Conservation (phyloP, 2,888 invertebrate species). For the Lycaena phlaeas region DNA sequence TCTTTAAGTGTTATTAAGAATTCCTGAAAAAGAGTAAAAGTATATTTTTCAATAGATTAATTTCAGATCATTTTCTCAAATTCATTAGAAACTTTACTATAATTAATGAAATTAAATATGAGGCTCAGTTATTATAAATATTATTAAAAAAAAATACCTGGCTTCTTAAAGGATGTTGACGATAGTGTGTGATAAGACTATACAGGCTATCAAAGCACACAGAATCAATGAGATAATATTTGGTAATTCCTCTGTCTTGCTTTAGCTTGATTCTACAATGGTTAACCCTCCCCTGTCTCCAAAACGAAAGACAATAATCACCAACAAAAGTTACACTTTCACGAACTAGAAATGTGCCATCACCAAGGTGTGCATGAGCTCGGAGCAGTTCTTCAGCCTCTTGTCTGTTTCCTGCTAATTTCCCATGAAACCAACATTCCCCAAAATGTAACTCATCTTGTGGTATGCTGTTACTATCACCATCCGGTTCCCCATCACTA, state of each 20-base stretch:
- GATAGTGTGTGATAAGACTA: conserved; percentile 91
- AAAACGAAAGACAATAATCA: conserved; percentile 95
- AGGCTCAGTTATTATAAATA: conserved; percentile 4
- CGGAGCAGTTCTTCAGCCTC: conserved; percentile 86
- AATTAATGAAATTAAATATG: no score
- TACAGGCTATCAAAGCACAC: conserved; percentile 93
- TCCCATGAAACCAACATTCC: conserved; percentile 96
- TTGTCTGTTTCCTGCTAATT: conserved; percentile 82
- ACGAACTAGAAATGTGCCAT: conserved; percentile 93
- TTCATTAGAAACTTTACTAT: no score
- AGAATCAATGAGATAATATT: conserved; percentile 91
- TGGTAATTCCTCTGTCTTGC: conserved; percentile 89
- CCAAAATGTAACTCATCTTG: conserved; percentile 93
- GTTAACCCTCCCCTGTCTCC: conserved; percentile 90
- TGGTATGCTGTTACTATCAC: conserved; percentile 76
- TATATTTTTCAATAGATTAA: background rate
- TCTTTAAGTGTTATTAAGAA: conserved; percentile 90
- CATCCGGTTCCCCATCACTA: conserved; percentile 75
- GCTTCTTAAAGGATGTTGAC: conserved; percentile 87
- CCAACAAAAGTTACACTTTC: conserved; percentile 97
- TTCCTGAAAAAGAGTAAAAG: conserved; percentile 65
- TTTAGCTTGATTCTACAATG: conserved; percentile 94
- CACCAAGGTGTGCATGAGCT: conserved; percentile 85
- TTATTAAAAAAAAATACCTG: conserved; percentile 74
- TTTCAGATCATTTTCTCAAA: no score